A percentile compares a stretch with the other conserved stretches of the same genome.
Evolutionary conservation across 1,140 invertebrate species (phyloP).

Genomic region (Magallana gigas): DNA sequence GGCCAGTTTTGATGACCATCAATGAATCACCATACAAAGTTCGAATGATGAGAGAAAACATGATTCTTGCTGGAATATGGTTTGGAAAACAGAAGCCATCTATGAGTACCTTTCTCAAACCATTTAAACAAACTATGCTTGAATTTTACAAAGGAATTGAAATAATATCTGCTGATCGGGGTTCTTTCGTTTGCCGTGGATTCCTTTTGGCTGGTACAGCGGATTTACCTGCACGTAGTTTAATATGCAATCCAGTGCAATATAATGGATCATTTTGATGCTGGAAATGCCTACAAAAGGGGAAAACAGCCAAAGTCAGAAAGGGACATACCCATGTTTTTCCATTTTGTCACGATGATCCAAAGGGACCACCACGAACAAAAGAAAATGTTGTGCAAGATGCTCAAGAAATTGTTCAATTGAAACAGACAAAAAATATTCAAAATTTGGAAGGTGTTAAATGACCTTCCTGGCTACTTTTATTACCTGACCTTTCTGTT

Average conservation of each 20-base stretch:
- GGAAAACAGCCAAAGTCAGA: slow-evolving; percentile 43
- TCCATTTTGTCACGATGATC: slow-evolving; percentile 25
- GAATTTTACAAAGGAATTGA: slow-evolving; percentile 42
- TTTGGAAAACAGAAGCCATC: slow-evolving; percentile 49
- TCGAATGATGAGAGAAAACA: slow-evolving; percentile 48
- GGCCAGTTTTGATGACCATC: slow-evolving; percentile 54
- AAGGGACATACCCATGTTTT: slow-evolving; percentile 53
- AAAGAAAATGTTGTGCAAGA: slow-evolving; percentile 40
- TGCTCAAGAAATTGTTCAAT: not conserved
- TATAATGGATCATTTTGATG: slow-evolving; percentile 58
- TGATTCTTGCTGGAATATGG: slow-evolving; percentile 49
- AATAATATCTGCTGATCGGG: slow-evolving; percentile 8
- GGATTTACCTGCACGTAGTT: slow-evolving; percentile 55
- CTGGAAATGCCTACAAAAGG: slow-evolving; percentile 51
- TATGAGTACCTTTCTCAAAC: slow-evolving; percentile 42
- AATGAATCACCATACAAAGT: slow-evolving; percentile 53
- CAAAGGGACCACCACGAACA: slow-evolving; percentile 42
- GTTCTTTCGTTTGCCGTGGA: slow-evolving; percentile 39
- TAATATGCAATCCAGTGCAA: slow-evolving; percentile 54
- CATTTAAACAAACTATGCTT: not conserved
- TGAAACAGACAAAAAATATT: not conserved
- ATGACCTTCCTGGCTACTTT: slow-evolving; percentile 52
- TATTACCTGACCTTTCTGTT: slow-evolving; percentile 47
- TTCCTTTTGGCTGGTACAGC: slow-evolving; percentile 51
- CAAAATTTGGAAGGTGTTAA: slow-evolving; percentile 46